A percentile compares a stretch with the other conserved stretches of the same genome.
Evolutionary conservation across 2,113 vertebrate genomes (phyloP).

Genomic region (Proteles cristata): DNA sequence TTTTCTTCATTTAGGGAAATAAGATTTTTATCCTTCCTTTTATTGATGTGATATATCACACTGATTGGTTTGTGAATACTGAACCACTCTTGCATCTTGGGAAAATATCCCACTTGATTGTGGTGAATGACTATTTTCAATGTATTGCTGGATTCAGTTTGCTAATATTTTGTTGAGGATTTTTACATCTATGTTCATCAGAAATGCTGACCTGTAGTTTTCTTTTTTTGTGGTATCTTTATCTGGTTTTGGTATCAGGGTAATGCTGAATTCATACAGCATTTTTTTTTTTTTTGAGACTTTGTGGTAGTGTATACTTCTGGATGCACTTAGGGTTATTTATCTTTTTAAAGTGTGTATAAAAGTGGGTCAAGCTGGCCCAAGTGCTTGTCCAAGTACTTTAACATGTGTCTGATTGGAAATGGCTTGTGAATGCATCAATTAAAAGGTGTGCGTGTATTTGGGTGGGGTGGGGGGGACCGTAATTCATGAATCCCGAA

Average conservation of each 20-base stretch:
- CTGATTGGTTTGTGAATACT: neutral
- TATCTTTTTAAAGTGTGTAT: slow-evolving; percentile 91
- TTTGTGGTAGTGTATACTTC: slow-evolving; percentile 83
- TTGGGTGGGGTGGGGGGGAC: neutral
- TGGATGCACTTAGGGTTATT: slow-evolving; percentile 86
- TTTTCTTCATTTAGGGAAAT: neutral
- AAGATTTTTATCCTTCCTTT: neutral
- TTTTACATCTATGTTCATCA: neutral
- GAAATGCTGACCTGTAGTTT: neutral
- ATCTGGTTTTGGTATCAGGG: neutral
- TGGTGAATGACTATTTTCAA: neutral
- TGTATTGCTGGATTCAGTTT: neutral
- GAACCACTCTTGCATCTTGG: neutral
- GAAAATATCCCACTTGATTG: neutral
- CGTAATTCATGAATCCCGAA: neutral
- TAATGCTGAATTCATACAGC: neutral
- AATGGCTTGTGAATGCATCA: slow-evolving; percentile 84
- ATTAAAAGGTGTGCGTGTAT: neutral
- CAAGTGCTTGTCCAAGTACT: slow-evolving; percentile 84
- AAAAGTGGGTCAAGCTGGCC: slow-evolving; percentile 79
- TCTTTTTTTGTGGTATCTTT: neutral
- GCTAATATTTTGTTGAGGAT: neutral
- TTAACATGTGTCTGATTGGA: slow-evolving; percentile 88
- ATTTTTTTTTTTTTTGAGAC: slow-evolving; percentile 2
- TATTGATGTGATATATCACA: neutral